Base-by-base conservation (phyloP, 2,888 invertebrate genomes). In the Drosophila peninsularis region DNA sequence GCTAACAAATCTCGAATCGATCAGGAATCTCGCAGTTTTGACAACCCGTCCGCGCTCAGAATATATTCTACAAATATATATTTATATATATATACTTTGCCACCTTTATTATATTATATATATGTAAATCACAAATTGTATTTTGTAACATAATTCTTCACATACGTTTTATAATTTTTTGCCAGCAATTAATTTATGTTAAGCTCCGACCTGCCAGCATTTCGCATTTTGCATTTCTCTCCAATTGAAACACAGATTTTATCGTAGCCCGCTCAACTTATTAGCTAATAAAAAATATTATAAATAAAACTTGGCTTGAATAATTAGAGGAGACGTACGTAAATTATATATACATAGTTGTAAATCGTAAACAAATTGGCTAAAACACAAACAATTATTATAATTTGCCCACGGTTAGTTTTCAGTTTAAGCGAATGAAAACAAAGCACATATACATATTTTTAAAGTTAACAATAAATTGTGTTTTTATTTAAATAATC, bases 201-300 rank as follows among this genome's bases (percentile, higher is more conserved):
- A 88, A 88, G 88, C 83, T 74, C 41, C 17, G 39, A 78, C 78
- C 83, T 88, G 83, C 83, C 83, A 88, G 87, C 88, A 55, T 39
- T 62, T 68, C 78, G 88, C 86, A 88, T 83, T 82, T 66, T 55
- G 58, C 54, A 88, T 83, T 82, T 66, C 42, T 58, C 54, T 49
- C 60, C 45, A 54, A 62, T 34, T 62, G 62, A 62, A 27, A 44
- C 45, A 47, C 45, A 47, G 30, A 47, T 17, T 56, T 62, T 65
- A 19, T 24, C n/a, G 17, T 53, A 39, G 10, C 45, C 63, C 65
- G 65, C 74, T 75, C 75, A 70, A 73, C 39, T 56, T 49, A 39
- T 72, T 60, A 77, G 73, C 11, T 63, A 36, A 27, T 63, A 62
- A 60, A 27, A 7, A 32, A 32, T 30, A 65, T 41, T 44, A 66